Percentiles rank a stretch among this genome's conserved stretches.
Evolutionary conservation across 1,140 invertebrate species (phyloP).

Genomic region (Mercenaria mercenaria): DNA sequence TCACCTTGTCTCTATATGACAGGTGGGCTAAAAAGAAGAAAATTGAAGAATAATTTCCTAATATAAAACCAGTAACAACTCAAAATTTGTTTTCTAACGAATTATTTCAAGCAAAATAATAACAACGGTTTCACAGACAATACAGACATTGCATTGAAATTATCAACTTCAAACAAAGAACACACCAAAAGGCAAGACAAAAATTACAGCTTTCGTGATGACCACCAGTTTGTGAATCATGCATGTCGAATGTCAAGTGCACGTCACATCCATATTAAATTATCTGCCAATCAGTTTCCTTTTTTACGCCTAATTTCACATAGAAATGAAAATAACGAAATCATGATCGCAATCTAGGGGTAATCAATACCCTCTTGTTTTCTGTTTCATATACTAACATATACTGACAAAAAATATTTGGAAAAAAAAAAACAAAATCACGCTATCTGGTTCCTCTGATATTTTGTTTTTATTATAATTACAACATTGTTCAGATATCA

Average conservation of each 20-base stretch:
- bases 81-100: too few species aligned
- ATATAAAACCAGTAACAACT: too few species aligned
- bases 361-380: background rate
- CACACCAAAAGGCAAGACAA: background rate
- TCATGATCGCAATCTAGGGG: background rate
- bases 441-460: too few species aligned
- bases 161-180: background rate
- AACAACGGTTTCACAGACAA: too few species aligned
- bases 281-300: conserved; percentile 31
- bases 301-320: conserved; percentile 44
- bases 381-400: background rate
- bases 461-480: too few species aligned
- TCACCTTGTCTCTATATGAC: too few species aligned
- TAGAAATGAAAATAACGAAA: conserved; percentile 23
- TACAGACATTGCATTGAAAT: too few species aligned
- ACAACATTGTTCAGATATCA: too few species aligned
- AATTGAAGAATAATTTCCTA: too few species aligned
- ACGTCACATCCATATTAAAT: conserved; percentile 47
- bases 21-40: too few species aligned
- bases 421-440: background rate
- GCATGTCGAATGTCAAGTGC: conserved; percentile 37
- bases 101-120: too few species aligned
- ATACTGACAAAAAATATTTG: background rate
- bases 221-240: conserved; percentile 17
- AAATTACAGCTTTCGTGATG: background rate